A percentile compares a stretch with the other conserved stretches of the same genome.
These are phyloP conservation scores for Coelopa pilipes DNA, from an alignment of 2,888 invertebrate genomes.

Conservation along the genomic window DNA sequence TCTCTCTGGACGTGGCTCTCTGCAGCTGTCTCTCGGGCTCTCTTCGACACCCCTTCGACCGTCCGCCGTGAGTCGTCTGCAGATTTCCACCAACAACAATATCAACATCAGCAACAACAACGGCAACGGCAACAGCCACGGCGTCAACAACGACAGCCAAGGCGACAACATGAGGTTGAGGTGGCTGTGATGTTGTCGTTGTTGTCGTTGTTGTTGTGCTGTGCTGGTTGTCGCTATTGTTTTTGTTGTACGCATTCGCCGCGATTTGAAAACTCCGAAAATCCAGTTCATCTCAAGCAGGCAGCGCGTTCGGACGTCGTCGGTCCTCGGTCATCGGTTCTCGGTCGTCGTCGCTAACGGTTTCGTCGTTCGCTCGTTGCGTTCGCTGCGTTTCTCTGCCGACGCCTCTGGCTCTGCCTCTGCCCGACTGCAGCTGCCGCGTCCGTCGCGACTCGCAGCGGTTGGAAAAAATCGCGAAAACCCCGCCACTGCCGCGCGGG, in stretches of 20 bases:
- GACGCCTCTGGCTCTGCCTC: too few species aligned
- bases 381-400: background rate
- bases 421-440: too few species aligned
- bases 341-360: background rate
- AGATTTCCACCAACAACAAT: slow-evolving; percentile 28
- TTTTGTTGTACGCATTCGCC: slow-evolving; percentile 44
- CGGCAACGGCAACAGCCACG: background rate
- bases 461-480: background rate
- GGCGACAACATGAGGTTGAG: too few species aligned
- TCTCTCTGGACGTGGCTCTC: background rate
- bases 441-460: background rate
- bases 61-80: slow-evolving; percentile 24
- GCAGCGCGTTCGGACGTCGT: slow-evolving; percentile 63
- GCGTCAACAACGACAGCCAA: too few species aligned
- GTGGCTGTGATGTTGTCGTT: too few species aligned
- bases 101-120: background rate
- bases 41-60: background rate
- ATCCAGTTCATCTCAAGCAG: slow-evolving; percentile 67
- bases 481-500: background rate
- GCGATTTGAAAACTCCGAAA: slow-evolving; percentile 54
- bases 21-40: background rate
- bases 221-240: background rate
- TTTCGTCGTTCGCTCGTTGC: background rate
- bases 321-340: slow-evolving; percentile 4
- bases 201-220: slow-evolving; percentile 36